Evolutionary conservation across 37 sponge, comb jelly and placozoan genomes (phyloP), one percentile per base, ranked within the genome.

Genomic region (Agelas oroides): DNA sequence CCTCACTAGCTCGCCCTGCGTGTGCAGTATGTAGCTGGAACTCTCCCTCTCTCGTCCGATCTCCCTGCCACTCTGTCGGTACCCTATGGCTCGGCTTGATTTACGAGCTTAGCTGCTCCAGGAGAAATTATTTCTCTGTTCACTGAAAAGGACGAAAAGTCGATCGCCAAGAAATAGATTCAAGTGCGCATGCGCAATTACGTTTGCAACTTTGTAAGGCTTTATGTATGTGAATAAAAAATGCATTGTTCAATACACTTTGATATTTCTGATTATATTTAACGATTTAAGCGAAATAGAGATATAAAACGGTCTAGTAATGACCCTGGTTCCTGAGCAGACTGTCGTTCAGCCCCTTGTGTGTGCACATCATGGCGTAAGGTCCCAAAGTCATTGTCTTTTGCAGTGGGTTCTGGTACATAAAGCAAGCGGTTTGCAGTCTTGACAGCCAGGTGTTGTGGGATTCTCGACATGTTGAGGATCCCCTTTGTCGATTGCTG

Each of bases 401-500:
- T 40, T 56, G 70, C 80, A 36, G 23, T 61, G 1, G 41, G 21
- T 13, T 41, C 65, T 5, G 76, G 67, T 11, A 94, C 84, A 60
- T 87, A 94, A 20, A 94, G 80, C 38, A 94, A 57, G 37, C 90
- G 80, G 67, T 94, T 90, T 0, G 84, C 84, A 0, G 90, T 94
- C 19, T n/a, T 33, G 31, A 37, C 27, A 5, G 84, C 46, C 3
- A 78, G 40, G 55, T 40, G 20, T 23, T 20, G 24, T 0, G 72
- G 12, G n/a, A 86, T 38, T 15, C 40, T 53, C 1, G 79, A 39
- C 32, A 87, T 16, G 17, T 71, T 32, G 23, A 94, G 34, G 11
- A 12, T 24, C 31, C 31, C 59, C 53, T 87, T 86, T 27, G 91
- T 89, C 1, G 94, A 77, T 12, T 78, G 60, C 15, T 77, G 0